Evolutionary conservation across 2,113 vertebrate species (phyloP), one percentile per base, ranked within the genome.

Genomic region (Pollachius pollachius): DNA sequence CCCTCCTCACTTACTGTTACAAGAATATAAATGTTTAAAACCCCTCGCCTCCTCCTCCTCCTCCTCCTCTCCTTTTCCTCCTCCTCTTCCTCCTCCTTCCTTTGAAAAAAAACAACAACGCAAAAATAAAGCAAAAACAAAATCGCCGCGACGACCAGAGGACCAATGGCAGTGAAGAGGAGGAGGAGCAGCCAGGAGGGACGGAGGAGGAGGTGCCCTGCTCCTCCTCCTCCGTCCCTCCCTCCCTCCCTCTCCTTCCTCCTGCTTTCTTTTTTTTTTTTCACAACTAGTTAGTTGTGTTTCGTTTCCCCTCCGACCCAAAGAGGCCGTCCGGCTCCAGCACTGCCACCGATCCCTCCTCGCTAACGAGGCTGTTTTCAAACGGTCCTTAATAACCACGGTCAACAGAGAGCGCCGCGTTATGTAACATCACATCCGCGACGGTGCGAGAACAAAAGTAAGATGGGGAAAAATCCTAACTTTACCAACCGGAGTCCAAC

Each of bases 151-250:
- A 79, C 41, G 52, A 71, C 54, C 30, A 81, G 72, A 71, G 83
- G 87, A 87, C 81, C 79, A 82, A 78, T 8, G 52, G 68, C 80
- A 18, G 82, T 66, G 82, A 76, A 76, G 75, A 77, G 68, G 78
- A 72, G 72, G 72, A 37, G 8, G 37, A 48, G 52, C 48, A 68
- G 65, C 65, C 21, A 52, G 62, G 19, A 52, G 52, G 27, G 5
- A 65, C 63, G 23, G 23, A 3, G 15, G 16, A 34, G 18, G 52
- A 41, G 7, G 25, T 13, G 13, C 37, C 30, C 3, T 54, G 54
- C 52, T 60, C 12, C 3, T 8, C 27, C 7, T 21, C 30, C 62
- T 16, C 59, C 48, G 52, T 62, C 52, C 19, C 52, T 68, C 52
- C 18, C 0, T 9, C 37, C 41, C 57, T 58, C 12, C 58, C 30